Percentiles rank a stretch among this genome's conserved stretches.
Conservation (phyloP, 2,797 vertebrate genomes). For the Acanthopagrus latus region DNA sequence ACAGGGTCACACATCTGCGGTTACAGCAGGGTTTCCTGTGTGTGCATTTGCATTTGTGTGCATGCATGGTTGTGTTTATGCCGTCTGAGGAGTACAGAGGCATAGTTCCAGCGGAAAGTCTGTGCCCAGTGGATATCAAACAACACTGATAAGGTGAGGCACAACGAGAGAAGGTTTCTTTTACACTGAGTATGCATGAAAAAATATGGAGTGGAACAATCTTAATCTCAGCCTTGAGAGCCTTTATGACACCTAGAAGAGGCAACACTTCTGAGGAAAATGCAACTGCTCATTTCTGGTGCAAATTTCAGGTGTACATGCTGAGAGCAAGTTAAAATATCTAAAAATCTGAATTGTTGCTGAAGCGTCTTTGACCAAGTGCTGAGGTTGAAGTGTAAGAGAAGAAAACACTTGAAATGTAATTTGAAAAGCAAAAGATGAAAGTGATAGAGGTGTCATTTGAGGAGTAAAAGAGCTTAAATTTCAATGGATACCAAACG, state of each 20-base stretch:
- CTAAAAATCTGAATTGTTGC: neutral
- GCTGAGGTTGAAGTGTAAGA: no score
- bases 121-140: conserved; percentile 24
- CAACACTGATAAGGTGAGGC: conserved; percentile 31
- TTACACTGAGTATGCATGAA: conserved; percentile 24
- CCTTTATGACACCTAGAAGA: neutral
- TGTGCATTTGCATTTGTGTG: conserved; percentile 26
- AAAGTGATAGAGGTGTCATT: neutral
- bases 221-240: neutral
- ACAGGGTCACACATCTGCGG: conserved; percentile 68
- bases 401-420: no score
- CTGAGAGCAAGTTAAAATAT: neutral
- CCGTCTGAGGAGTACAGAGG: conserved; percentile 5
- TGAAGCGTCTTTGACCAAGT: neutral
- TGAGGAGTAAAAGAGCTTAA: no score
- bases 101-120: conserved; percentile 29
- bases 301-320: neutral
- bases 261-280: neutral
- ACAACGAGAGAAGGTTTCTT: conserved; percentile 13
- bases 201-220: conserved; percentile 7
- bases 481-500: no score
- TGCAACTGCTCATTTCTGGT: neutral
- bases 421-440: no score
- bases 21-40: conserved; percentile 35
- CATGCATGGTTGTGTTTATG: neutral